A percentile compares a stretch with the other conserved stretches of the same genome.
These are phyloP conservation scores for Lamprotornis superbus DNA, from an alignment of 2,113 vertebrate genomes.

Conservation along the genomic window DNA sequence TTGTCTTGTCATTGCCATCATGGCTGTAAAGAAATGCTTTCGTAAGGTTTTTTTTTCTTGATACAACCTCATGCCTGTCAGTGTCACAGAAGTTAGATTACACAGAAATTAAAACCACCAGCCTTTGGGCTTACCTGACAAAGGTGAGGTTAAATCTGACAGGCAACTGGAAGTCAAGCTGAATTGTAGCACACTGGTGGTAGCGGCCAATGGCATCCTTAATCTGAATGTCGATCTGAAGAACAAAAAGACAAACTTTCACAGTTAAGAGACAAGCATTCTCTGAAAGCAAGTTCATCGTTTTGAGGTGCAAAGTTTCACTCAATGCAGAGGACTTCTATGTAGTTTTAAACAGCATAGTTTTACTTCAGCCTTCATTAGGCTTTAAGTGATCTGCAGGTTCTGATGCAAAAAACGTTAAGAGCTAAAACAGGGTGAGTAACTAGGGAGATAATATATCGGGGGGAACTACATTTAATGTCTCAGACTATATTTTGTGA, in stretches of 20 bases:
- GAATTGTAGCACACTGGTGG: constrained; percentile 97
- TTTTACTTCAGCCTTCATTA: not conserved
- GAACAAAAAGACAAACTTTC: not conserved
- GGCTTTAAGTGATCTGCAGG: not conserved
- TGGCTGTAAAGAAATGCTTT: constrained; percentile 74
- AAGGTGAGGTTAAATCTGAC: constrained; percentile 94
- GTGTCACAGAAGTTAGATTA: not conserved
- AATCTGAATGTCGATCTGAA: constrained; percentile 96
- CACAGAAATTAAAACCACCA: not conserved
- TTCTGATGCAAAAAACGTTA: not conserved
- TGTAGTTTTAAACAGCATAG: not conserved
- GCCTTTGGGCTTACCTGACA: constrained; percentile 79
- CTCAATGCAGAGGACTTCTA: not conserved
- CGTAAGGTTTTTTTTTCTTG: not conserved
- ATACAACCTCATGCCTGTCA: not conserved
- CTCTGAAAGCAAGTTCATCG: not conserved
- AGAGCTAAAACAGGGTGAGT: not conserved
- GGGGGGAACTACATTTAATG: not conserved
- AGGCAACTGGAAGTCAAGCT: constrained; percentile 95
- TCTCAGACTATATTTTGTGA: not conserved
- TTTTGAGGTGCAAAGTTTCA: not conserved
- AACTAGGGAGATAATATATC: not conserved
- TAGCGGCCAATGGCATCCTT: constrained; percentile 97
- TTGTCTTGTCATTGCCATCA: constrained; percentile 93
- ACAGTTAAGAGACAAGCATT: not conserved